Base-by-base conservation (phyloP, 2,797 vertebrate species). In the Scolopax bukidnonensis region DNA sequence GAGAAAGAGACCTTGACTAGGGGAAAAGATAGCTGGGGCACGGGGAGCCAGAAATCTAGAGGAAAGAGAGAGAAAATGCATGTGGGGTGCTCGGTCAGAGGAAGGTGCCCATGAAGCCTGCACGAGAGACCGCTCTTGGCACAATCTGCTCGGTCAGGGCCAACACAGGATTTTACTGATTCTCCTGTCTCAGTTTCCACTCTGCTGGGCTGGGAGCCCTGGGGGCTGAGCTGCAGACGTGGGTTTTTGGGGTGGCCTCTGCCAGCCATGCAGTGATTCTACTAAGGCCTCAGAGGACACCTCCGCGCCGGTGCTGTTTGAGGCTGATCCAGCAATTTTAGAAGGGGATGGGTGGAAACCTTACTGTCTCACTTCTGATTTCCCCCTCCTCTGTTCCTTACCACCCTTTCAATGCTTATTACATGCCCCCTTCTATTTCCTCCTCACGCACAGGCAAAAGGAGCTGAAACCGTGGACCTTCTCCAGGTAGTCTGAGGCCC, bases 1-100 rank as follows among this genome's bases (percentile, higher is more conserved):
- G 91, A 91, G 80, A 73, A 40, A 75, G 41, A 92, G 76, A 96
- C 92, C 87, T 80, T 87, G 79, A 73, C 74, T 56, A 78, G 45
- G 78, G 88, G 82, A 87, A 95, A 94, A 92, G 79, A 65, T 36
- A 93, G 50, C 69, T 77, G 47, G 53, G 71, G 75, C 80, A 94
- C 69, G 40, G 60, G 50, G 12, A 94, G 56, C 12, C 60, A 79
- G 70, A 87, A 71, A 77, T 63, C 59, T 63, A 75, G 86, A 94
- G 90, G 90, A 84, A 95, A 96, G 57, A 79, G 85, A 82, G 50
- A 40, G 61, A 69, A 82, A 87, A 80, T 15, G 14, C 38, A 32
- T 59, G 70, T 60, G 87, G 57, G 77, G 60, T 47, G 38, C 83
- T 56, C 36, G 75, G 59, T 23, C 67, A 74, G 70, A 56, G 82